Percentiles rank a stretch among this genome's conserved stretches.
Conservation (phyloP, 2,888 invertebrate species). For the Augochlorella aurata region DNA sequence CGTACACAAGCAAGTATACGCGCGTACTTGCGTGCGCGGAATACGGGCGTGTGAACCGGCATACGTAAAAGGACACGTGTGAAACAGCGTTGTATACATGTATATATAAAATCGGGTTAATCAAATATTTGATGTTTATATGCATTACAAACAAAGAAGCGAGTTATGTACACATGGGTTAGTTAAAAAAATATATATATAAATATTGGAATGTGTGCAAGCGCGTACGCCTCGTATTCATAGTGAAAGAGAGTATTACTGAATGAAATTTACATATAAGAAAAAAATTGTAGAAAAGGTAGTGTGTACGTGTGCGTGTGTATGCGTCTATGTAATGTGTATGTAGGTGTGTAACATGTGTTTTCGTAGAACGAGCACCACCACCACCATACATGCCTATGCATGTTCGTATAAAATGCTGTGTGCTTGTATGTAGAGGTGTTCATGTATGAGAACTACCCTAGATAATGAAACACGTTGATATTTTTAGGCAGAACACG, state of each 20-base stretch:
- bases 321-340: no score
- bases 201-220: conserved; percentile 64
- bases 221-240: conserved; percentile 54
- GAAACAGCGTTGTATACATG: not conserved
- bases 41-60: not conserved
- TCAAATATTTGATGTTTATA: conserved; percentile 73
- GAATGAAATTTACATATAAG: not conserved
- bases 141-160: conserved; percentile 81
- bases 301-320: not conserved
- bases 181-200: conserved; percentile 73
- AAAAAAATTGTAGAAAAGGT: not conserved
- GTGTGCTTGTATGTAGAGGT: not conserved
- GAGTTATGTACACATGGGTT: conserved; percentile 82
- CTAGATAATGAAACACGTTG: conserved; percentile 9
- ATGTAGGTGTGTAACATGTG: not conserved
- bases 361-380: conserved; percentile 29
- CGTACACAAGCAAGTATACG: conserved; percentile 35
- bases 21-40: not conserved
- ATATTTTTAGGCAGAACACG: conserved; percentile 18
- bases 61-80: not conserved
- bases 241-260: not conserved
- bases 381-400: conserved; percentile 21
- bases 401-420: no score
- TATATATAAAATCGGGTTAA: conserved; percentile 69
- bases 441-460: conserved; percentile 13